Conservation (phyloP, 2,888 invertebrate species). For the Epinotia brunnichana region DNA sequence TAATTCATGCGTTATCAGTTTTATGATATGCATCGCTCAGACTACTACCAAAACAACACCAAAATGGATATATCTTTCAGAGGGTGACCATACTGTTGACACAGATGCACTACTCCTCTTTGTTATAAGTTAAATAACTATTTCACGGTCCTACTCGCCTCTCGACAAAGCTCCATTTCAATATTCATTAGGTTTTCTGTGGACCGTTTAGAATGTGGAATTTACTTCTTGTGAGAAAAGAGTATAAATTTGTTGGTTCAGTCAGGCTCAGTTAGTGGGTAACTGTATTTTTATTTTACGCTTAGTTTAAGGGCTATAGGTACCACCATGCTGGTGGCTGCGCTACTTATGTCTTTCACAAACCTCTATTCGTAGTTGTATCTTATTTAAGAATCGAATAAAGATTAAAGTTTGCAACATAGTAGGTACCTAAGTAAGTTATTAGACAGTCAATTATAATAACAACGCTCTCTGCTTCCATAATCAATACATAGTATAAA, state of each 20-base stretch:
- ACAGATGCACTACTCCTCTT: conserved; percentile 33
- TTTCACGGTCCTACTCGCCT: conserved; percentile 33
- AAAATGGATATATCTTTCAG: conserved; percentile 27
- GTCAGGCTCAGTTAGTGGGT: conserved; percentile 19
- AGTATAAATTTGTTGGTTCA: conserved; percentile 31
- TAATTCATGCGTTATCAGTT: background rate
- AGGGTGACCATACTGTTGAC: conserved; percentile 35
- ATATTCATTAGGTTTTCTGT: conserved; percentile 40
- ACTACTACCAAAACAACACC: background rate
- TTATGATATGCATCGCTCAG: background rate
- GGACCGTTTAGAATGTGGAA: conserved; percentile 42
- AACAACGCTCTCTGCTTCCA: too few relatives aligned
- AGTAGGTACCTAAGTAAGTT: too few relatives aligned
- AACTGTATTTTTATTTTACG: conserved; percentile 31
- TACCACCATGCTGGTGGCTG: background rate
- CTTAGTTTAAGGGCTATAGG: conserved; percentile 20
- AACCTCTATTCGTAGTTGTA: background rate
- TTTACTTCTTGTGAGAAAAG: conserved; percentile 20
- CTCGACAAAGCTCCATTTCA: conserved; percentile 38
- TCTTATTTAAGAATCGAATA: too few relatives aligned
- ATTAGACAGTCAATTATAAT: too few relatives aligned
- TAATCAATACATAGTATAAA: too few relatives aligned
- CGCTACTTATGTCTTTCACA: background rate
- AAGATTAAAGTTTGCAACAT: too few relatives aligned
- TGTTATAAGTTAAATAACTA: conserved; percentile 39